Evolutionary conservation across 2,888 invertebrate genomes (phyloP), one percentile per base, ranked within the genome.

Genomic region (Nysson spinosus): DNA sequence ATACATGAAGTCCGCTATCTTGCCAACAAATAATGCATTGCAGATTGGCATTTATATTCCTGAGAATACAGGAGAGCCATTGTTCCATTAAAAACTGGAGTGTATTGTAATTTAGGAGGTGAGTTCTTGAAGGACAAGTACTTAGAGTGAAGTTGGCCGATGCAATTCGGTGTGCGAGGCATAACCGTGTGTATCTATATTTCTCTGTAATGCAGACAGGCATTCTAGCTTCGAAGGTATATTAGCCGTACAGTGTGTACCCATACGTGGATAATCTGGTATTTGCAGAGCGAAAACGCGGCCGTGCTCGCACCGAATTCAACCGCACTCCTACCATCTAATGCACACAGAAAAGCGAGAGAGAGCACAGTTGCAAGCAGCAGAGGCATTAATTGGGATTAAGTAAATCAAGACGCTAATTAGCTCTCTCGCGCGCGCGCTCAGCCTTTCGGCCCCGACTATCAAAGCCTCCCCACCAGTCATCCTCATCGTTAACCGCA

Each of bases 381-480:
- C 75, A 72, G 75, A 75, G 77, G 85, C 79, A 85, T 87, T 87
- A 87, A 87, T 87, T 87, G 86, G 87, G 86, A 87, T 87, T 87
- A 87, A 87, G 86, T 87, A 87, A 87, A 87, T 87, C 86, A 87
- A 87, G 87, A 86, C 84, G 85, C 86, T 87, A 87, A 87, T 87
- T 87, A 87, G 86, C 87, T 83, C 82, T 83, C 77, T 66, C 75
- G 61, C 52, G 57, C 66, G 56, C 57, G 47, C 46, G 54, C 58
- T 51, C 66, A 51, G 35, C 30, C 56, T 44, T 32, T 44, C 17
- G 20, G 16, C 40, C 39, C 22, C 40, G 51, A 55, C 40, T 44
- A 35, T 14, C 20, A 32, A 20, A 5, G 30, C 63, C 65, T 40
- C 58, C 46, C 4, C 49, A 19, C 11, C 30, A 37, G 2, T 37